Evolutionary conservation across 53 echinoderm and acorn worm species (phyloP).

Genomic region (Henricia sp.): DNA sequence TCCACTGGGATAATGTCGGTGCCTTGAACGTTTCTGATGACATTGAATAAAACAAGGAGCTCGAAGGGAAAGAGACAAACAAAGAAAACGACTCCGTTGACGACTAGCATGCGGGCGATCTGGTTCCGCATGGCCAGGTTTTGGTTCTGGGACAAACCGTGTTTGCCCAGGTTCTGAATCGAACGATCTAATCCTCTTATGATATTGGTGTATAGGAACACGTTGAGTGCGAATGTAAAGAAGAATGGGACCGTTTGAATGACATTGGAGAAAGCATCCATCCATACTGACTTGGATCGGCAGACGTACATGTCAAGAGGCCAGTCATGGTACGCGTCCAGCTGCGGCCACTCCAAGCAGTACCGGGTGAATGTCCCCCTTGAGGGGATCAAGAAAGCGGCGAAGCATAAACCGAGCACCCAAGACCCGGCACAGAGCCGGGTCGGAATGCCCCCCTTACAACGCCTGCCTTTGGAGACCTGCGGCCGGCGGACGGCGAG

Average conservation of each 20-base stretch:
- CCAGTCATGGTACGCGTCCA: slow-evolving; percentile 36
- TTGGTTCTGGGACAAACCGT: slow-evolving; percentile 50
- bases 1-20: slow-evolving; percentile 21
- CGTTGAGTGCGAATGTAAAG: slow-evolving; percentile 41
- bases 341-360: slow-evolving; percentile 32
- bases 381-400: slow-evolving; percentile 39
- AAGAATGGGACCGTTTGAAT: slow-evolving; percentile 66
- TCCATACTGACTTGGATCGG: slow-evolving; percentile 14
- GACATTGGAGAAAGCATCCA: slow-evolving; percentile 39
- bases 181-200: slow-evolving; percentile 48
- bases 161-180: slow-evolving; percentile 49
- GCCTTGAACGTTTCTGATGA: slow-evolving; percentile 17
- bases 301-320: slow-evolving; percentile 29
- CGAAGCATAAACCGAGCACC: slow-evolving; percentile 36
- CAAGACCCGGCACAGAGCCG: slow-evolving; percentile 28
- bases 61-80: slow-evolving; percentile 59
- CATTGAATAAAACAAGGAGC: slow-evolving; percentile 39
- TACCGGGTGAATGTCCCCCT: slow-evolving; percentile 21
- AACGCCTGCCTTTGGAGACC: slow-evolving; percentile 22
- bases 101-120: slow-evolving; percentile 59
- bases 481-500: slow-evolving; percentile 74
- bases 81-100: slow-evolving; percentile 61
- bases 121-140: slow-evolving; percentile 43
- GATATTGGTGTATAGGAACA: slow-evolving; percentile 45
- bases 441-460: not conserved